Conservation (phyloP, 1,140 invertebrate genomes). For the Rhyzopertha dominica region DNA sequence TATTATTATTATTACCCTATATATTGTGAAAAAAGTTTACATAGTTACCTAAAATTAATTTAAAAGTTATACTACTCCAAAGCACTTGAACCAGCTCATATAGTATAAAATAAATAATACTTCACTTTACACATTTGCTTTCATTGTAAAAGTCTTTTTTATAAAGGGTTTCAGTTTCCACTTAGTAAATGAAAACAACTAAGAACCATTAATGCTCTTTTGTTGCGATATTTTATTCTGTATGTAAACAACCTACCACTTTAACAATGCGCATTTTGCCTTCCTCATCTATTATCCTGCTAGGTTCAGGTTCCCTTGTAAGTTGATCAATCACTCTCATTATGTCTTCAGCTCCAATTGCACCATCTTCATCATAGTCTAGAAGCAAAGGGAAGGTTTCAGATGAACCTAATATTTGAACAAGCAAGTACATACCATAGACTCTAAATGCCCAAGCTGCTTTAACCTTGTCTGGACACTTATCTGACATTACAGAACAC, state of each 20-base stretch:
- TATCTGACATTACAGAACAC: constrained; percentile 65
- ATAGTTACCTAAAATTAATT: no score
- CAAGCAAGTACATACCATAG: constrained; percentile 59
- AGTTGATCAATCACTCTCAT: constrained; percentile 50
- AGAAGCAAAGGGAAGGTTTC: constrained; percentile 43
- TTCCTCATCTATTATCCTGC: constrained; percentile 29
- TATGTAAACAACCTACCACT: constrained; percentile 40
- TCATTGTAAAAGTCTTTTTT: no score
- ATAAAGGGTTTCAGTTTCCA: no score
- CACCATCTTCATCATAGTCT: constrained; percentile 59
- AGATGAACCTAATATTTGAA: neutral
- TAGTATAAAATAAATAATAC: no score
- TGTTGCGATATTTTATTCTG: no score
- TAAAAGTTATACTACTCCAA: no score
- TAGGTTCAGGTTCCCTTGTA: constrained; percentile 38
- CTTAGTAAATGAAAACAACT: no score
- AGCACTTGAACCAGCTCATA: no score
- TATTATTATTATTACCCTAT: no score
- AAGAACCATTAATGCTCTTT: no score
- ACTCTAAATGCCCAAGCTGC: constrained; percentile 72
- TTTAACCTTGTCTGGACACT: constrained; percentile 64
- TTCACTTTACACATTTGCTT: no score
- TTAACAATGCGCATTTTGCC: constrained; percentile 46
- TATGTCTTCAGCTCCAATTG: constrained; percentile 52
- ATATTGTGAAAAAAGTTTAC: no score